Base-by-base conservation (phyloP, 2,888 invertebrate species). In the Clostera curtula region DNA sequence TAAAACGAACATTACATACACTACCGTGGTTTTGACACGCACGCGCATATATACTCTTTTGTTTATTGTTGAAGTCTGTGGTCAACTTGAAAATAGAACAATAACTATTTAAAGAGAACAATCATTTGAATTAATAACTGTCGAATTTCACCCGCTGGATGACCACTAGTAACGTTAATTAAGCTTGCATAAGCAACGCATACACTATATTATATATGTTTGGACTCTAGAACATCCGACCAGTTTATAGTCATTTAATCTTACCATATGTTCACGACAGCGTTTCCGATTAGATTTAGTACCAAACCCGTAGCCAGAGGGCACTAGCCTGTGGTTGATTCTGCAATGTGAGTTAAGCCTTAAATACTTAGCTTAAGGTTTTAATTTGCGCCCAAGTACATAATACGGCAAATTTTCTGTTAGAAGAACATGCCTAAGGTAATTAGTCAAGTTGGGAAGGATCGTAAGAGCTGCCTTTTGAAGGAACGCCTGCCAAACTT, bases 211-310 rank as follows among this genome's bases (percentile, higher is more conserved):
- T n/a, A n/a, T n/a, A n/a, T n/a, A n/a, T n/a, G n/a, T 34, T 29
- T 30, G 26, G 30, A 34, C 22, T 16, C 12, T 25, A 20, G 23
- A 33, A 27, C 36, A 34, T 35, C 31, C 34, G 29, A 27, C 23
- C 31, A 28, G 27, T 41, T 38, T 35, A 46, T 43, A 32, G 30
- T 41, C 40, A 31, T 25, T 19, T 31, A 12, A 27, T 27, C 20
- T 12, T 27, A 31, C 30, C 22, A 31, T 12, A 20, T 5, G 23
- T 26, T 28, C 22, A 14, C 26, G 25, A 33, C 9, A 10, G n/a
- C 12, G 16, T 36, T 17, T 11, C 10, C 19, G 34, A 28, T 29
- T 24, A 12, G 26, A 31, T 29, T 31, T 14, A 19, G 24, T 15
- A 28, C 26, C 29, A 3, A 25, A n/a, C 3, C 21, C 18, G 8